phyloP scores from a whole-genome alignment of 2,797 vertebrate genomes.

The Lacerta agilis region DNA sequence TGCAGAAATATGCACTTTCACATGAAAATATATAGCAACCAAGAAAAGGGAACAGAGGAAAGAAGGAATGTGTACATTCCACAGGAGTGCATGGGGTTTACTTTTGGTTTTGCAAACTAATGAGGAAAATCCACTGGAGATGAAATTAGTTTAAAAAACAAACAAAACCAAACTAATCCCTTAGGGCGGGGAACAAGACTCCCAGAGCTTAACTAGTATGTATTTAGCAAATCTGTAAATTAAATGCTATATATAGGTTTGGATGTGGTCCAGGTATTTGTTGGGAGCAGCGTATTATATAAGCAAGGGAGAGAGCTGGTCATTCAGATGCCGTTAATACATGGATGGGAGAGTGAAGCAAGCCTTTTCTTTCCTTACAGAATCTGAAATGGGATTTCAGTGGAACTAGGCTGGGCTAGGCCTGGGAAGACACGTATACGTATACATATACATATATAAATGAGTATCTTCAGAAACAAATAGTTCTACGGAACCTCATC shows the following conservation, averaged over 20 bases:
- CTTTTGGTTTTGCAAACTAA: not conserved
- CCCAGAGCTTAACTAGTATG: not conserved
- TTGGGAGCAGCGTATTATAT: not conserved
- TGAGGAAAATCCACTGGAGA: not conserved
- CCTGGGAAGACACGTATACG: not conserved
- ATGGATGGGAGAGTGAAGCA: not conserved
- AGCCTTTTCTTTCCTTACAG: not conserved
- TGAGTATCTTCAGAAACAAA: not conserved
- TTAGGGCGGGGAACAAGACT: not conserved
- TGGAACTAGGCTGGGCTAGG: not conserved
- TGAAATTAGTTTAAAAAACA: not conserved
- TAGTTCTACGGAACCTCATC: not conserved
- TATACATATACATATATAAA: not conserved
- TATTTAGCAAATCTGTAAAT: constrained; percentile 24
- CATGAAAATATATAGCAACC: not conserved
- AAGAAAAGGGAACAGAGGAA: not conserved
- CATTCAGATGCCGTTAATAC: not conserved
- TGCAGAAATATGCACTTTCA: not conserved
- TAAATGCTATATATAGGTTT: not conserved
- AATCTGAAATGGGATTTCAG: not conserved
- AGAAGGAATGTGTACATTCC: not conserved
- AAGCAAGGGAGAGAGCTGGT: not conserved
- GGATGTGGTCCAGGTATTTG: not conserved
- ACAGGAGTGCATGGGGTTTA: not conserved
- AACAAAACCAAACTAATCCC: not conserved